Conservation (phyloP, 1,140 invertebrate species). For the Mya arenaria region DNA sequence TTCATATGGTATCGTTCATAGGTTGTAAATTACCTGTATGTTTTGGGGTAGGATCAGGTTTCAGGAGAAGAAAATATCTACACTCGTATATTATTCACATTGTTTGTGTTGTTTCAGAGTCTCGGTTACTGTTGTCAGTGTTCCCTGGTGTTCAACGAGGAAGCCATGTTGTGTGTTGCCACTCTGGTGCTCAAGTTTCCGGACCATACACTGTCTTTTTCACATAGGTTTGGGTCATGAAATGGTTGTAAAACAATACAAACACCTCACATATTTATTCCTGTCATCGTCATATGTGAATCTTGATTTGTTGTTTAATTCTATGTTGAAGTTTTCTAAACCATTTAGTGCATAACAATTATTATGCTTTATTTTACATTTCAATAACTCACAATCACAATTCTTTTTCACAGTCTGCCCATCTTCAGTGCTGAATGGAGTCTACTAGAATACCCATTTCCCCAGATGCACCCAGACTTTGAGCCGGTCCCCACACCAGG, state of each 20-base stretch:
- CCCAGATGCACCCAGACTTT: constrained; percentile 67
- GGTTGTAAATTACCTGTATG: too few relatives aligned
- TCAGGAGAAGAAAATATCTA: too few relatives aligned
- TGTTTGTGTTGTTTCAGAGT: constrained; percentile 59
- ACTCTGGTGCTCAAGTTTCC: constrained; percentile 70
- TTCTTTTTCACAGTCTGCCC: constrained; percentile 35
- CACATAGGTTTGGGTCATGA: too few relatives aligned
- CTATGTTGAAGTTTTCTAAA: too few relatives aligned
- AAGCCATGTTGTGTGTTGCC: constrained; percentile 61
- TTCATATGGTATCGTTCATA: too few relatives aligned
- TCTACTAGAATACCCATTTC: constrained; percentile 67
- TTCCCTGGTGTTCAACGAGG: constrained; percentile 69
- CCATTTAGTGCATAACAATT: too few relatives aligned
- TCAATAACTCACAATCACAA: not conserved
- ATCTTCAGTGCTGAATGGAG: constrained; percentile 68
- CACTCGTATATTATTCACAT: not conserved
- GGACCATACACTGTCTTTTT: not conserved
- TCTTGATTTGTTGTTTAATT: too few relatives aligned
- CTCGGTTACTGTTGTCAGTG: constrained; percentile 72
- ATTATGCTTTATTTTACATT: too few relatives aligned
- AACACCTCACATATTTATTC: too few relatives aligned
- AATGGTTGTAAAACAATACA: too few relatives aligned
- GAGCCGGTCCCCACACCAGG: constrained; percentile 67
- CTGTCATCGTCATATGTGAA: too few relatives aligned
- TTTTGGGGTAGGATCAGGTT: too few relatives aligned